Conservation (phyloP, 2,113 vertebrate genomes). For the Lipophrys pholis region DNA sequence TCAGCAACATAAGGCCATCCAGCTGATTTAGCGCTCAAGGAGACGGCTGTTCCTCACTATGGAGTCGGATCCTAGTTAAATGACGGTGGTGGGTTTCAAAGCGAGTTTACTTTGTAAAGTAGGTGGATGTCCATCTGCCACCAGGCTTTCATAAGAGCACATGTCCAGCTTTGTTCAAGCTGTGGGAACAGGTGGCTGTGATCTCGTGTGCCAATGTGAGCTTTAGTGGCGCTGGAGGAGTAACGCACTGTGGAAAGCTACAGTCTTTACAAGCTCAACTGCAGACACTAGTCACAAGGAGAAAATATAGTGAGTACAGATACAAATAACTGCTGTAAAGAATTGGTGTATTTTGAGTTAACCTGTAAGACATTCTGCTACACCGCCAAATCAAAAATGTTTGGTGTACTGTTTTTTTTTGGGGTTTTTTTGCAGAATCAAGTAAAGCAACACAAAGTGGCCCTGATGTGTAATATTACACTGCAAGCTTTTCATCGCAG, state of each 20-base stretch:
- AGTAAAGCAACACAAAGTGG: no score
- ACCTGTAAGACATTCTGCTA: no score
- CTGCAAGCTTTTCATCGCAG: no score
- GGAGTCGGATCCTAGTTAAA: slow-evolving; percentile 25
- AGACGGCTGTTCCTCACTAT: slow-evolving; percentile 4
- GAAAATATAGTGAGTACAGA: not conserved
- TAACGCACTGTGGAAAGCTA: slow-evolving; percentile 17
- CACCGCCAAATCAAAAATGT: no score
- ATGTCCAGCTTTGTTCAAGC: slow-evolving; percentile 59
- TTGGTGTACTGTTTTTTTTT: no score
- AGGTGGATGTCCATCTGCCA: slow-evolving; percentile 44
- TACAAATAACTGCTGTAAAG: no score
- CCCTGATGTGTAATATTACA: no score
- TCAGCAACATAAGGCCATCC: slow-evolving; percentile 14
- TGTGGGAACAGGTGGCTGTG: slow-evolving; percentile 64
- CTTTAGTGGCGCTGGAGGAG: slow-evolving; percentile 23
- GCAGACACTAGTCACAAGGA: not conserved
- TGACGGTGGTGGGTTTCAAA: slow-evolving; percentile 12
- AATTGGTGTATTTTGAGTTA: no score
- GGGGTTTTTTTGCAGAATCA: no score
- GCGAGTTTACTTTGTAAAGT: slow-evolving; percentile 26
- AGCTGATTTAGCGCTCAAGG: slow-evolving; percentile 18
- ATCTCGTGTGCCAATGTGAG: slow-evolving; percentile 44
- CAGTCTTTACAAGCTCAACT: slow-evolving; percentile 8
- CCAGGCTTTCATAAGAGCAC: slow-evolving; percentile 40